A percentile compares a stretch with the other conserved stretches of the same genome.
Conservation (phyloP, 2,888 invertebrate species). For the Drosophila maculinotata region DNA sequence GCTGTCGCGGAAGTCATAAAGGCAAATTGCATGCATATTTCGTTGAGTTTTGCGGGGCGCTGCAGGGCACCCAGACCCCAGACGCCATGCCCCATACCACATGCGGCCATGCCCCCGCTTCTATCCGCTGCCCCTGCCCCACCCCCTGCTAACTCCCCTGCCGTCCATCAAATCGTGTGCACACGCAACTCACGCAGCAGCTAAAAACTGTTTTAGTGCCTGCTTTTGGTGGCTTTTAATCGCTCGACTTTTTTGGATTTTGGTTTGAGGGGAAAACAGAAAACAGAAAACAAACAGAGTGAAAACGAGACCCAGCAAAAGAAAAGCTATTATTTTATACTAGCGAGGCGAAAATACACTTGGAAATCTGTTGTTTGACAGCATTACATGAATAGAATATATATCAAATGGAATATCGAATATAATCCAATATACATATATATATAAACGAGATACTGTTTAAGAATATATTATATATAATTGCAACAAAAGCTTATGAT, state of each 20-base stretch:
- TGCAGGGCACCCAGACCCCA: slow-evolving; percentile 16
- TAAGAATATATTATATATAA: too few species aligned
- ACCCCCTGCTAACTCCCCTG: neutral
- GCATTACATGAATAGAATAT: too few species aligned
- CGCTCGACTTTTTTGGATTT: slow-evolving; percentile 33
- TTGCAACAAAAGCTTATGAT: too few species aligned
- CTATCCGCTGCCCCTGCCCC: neutral
- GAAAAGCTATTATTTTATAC: slow-evolving; percentile 17
- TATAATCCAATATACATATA: too few species aligned
- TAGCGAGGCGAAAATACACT: neutral
- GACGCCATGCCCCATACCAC: neutral
- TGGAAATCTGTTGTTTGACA: too few species aligned
- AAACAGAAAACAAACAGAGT: slow-evolving; percentile 18
- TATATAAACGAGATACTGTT: too few species aligned
- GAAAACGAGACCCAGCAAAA: slow-evolving; percentile 39
- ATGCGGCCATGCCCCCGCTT: neutral
- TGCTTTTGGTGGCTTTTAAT: slow-evolving; percentile 44
- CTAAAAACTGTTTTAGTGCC: slow-evolving; percentile 37
- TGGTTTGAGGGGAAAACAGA: neutral
- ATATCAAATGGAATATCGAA: too few species aligned
- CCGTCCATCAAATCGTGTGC: neutral
- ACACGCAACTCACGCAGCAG: slow-evolving; percentile 56
- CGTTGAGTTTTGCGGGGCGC: slow-evolving; percentile 25
- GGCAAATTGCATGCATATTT: slow-evolving; percentile 72
- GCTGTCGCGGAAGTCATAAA: slow-evolving; percentile 77